Percentiles rank a stretch among this genome's conserved stretches.
These are phyloP conservation scores for Pygoscelis antarcticus DNA, from an alignment of 2,113 vertebrate genomes.

Conservation along the genomic window DNA sequence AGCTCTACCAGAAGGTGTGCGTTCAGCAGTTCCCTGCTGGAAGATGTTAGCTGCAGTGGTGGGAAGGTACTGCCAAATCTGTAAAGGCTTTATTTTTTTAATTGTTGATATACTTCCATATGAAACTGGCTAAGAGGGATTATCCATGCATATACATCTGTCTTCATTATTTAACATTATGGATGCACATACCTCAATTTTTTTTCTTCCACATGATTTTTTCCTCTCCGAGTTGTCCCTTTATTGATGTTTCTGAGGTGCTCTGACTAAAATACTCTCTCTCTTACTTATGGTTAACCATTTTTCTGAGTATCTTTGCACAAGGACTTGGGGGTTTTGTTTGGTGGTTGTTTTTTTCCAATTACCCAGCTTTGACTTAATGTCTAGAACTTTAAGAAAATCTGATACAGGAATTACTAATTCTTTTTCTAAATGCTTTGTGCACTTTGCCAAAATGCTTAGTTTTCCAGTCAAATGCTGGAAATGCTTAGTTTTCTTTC, in stretches of 20 bases:
- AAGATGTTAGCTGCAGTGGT: background rate
- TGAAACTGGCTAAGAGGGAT: background rate
- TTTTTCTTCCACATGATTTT: fast-evolving
- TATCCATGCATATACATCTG: fast-evolving
- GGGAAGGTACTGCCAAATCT: background rate
- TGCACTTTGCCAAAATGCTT: background rate
- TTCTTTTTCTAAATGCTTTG: background rate
- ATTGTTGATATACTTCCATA: background rate
- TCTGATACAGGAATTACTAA: background rate
- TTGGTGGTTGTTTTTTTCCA: background rate
- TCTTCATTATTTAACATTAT: background rate
- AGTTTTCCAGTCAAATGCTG: background rate
- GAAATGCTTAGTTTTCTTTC: background rate
- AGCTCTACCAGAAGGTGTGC: background rate
- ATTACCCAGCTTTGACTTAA: background rate
- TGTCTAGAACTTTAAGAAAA: background rate
- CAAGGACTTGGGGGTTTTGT: background rate
- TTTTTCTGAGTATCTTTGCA: background rate
- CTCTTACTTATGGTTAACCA: background rate
- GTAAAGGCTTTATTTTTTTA: background rate
- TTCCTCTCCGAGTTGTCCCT: background rate
- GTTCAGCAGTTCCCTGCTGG: background rate
- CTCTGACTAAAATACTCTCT: background rate
- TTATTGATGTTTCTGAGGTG: background rate
- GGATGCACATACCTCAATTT: background rate